A percentile compares a stretch with the other conserved stretches of the same genome.
Evolutionary conservation across 2,113 vertebrate genomes (phyloP).

Genomic region (Taurulus bubalis): DNA sequence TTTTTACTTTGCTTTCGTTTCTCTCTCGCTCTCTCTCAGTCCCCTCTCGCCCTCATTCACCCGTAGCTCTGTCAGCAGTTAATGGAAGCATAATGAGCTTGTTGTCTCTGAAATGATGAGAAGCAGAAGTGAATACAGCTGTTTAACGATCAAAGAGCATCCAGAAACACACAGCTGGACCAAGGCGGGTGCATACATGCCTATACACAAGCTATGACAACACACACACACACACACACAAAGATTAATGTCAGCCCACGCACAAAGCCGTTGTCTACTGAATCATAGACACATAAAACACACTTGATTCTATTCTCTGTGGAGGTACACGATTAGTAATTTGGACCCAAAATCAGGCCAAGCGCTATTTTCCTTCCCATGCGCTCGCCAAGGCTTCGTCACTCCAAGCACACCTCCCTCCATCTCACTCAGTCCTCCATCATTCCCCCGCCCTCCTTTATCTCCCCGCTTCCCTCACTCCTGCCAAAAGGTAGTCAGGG

Average conservation of each 20-base stretch:
- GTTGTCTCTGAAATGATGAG: conserved; percentile 65
- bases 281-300: conserved; percentile 14
- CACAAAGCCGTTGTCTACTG: not conserved
- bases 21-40: not conserved
- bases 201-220: not conserved
- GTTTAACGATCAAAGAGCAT: conserved; percentile 63
- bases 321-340: conserved; percentile 27
- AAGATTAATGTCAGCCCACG: not conserved
- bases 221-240: conserved; percentile 5
- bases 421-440: not conserved
- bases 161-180: conserved; percentile 29
- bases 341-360: conserved; percentile 5
- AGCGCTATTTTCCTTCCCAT: conserved; percentile 18
- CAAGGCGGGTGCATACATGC: conserved; percentile 12
- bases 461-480: not conserved
- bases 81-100: conserved; percentile 71
- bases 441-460: not conserved
- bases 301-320: conserved; percentile 1
- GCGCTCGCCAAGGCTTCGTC: not conserved
- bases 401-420: not conserved
- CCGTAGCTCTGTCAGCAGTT: conserved; percentile 65
- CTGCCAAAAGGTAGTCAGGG: conserved; percentile 39
- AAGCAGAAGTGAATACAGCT: conserved; percentile 53
- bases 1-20: conserved; percentile 18
- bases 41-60: conserved; percentile 42